phyloP scores from a whole-genome alignment of 2,888 invertebrate species.

The Nudaria mundana region DNA sequence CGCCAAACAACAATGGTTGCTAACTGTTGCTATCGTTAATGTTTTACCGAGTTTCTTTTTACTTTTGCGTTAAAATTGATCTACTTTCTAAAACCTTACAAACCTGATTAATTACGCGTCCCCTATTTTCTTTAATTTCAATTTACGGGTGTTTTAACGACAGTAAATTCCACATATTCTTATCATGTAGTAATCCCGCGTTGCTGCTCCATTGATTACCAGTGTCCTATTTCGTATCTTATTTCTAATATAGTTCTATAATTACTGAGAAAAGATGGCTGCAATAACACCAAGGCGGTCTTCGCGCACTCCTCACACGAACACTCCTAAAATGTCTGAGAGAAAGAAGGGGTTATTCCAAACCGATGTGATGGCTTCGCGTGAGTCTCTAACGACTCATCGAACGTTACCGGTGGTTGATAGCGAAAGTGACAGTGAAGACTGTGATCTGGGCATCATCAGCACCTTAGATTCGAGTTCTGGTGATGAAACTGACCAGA shows the following conservation, averaged over 20 bases:
- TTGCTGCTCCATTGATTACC: conserved; percentile 26
- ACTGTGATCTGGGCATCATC: conserved; percentile 81
- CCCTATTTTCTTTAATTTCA: conserved; percentile 1
- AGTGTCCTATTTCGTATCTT: conserved; percentile 33
- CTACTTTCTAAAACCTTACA: conserved; percentile 18
- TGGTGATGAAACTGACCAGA: conserved; percentile 65
- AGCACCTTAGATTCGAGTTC: conserved; percentile 78
- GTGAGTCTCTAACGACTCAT: conserved; percentile 67
- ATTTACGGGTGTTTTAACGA: conserved; percentile 15
- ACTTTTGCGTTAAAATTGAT: conserved; percentile 38
- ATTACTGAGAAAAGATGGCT: conserved; percentile 49
- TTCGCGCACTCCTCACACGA: conserved; percentile 55
- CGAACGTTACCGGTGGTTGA: conserved; percentile 66
- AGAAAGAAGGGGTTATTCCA: conserved; percentile 84
- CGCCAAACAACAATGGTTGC: conserved; percentile 77
- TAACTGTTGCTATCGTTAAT: conserved; percentile 50
- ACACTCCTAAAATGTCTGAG: conserved; percentile 82
- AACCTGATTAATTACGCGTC: conserved; percentile 12
- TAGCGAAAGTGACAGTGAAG: conserved; percentile 75
- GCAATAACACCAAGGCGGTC: conserved; percentile 67
- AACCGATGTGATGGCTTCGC: conserved; percentile 40
- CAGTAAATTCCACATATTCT: conserved; percentile 11
- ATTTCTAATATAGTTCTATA: conserved; percentile 29
- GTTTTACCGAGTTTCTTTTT: conserved; percentile 43
- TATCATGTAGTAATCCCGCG: conserved; percentile 23